phyloP scores from a whole-genome alignment of 2,797 vertebrate species.

The Pangasius macronema region DNA sequence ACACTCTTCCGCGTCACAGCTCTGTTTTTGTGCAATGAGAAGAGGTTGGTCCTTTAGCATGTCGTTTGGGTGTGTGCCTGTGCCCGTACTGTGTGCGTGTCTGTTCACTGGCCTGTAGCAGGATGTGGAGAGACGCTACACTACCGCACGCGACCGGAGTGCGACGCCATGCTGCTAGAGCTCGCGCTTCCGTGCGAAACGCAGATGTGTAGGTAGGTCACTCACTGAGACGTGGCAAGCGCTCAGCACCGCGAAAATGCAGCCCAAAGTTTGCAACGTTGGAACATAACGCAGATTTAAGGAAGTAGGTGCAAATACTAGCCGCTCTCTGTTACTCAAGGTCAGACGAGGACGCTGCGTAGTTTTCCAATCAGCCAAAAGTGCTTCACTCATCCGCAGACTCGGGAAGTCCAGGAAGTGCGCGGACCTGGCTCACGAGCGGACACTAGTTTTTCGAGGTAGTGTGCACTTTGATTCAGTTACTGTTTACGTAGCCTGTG shows the following conservation, averaged over 20 bases:
- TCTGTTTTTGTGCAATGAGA: background rate
- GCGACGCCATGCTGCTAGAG: constrained; percentile 34
- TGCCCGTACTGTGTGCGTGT: background rate
- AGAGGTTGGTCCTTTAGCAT: background rate
- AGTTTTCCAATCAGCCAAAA: constrained; percentile 6
- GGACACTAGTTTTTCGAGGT: background rate
- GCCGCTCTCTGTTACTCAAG: constrained; percentile 39
- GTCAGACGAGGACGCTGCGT: constrained; percentile 42
- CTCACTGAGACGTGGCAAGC: constrained; percentile 37
- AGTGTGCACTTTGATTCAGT: background rate
- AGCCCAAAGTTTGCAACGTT: constrained; percentile 11
- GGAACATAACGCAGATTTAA: too few species aligned
- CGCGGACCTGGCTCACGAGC: background rate
- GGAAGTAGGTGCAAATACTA: constrained; percentile 9
- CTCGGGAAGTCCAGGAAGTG: constrained; percentile 43
- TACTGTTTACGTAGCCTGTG: background rate
- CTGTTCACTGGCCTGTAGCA: constrained; percentile 14
- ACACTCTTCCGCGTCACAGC: background rate
- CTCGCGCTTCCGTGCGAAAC: constrained; percentile 13
- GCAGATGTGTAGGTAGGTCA: constrained; percentile 26
- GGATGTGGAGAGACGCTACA: constrained; percentile 42
- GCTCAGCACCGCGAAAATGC: background rate
- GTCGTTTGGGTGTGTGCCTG: constrained; percentile 7
- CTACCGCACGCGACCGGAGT: background rate
- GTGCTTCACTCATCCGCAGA: constrained; percentile 35